These are phyloP conservation scores for Yoshiicerus persimilis DNA, from an alignment of 1,140 invertebrate genomes.

Conservation along the genomic window DNA sequence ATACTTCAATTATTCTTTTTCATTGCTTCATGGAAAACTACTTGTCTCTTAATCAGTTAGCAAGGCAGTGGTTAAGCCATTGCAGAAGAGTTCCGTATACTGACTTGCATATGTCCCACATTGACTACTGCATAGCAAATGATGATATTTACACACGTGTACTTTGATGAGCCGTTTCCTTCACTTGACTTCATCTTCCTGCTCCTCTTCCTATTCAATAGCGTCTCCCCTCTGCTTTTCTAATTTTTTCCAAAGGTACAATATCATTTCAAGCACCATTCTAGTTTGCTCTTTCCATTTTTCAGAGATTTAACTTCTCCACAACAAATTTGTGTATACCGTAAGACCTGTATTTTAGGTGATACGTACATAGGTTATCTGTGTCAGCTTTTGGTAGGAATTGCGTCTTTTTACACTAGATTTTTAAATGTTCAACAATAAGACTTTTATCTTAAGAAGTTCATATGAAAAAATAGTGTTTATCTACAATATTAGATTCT, in stretches of 20 bases:
- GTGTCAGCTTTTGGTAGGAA: neutral
- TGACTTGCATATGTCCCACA: neutral
- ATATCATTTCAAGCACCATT: neutral
- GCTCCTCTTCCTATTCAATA: neutral
- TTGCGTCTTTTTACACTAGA: no score
- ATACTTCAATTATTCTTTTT: neutral
- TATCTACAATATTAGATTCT: no score
- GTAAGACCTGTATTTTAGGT: no score
- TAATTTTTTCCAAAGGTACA: neutral
- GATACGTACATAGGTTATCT: no score
- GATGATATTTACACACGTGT: conserved; percentile 43
- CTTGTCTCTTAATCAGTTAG: neutral
- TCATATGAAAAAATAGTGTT: no score
- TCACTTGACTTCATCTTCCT: conserved; percentile 46
- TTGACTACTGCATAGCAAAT: neutral
- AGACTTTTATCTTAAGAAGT: no score
- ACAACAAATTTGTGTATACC: neutral
- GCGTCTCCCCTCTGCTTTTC: neutral
- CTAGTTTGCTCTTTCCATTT: neutral
- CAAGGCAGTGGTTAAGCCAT: neutral
- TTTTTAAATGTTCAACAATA: no score
- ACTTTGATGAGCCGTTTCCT: conserved; percentile 44
- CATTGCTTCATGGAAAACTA: neutral
- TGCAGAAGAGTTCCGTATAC: neutral
- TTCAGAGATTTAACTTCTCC: neutral